Evolutionary conservation across 2,113 vertebrate species (phyloP), one percentile per base, ranked within the genome.

Genomic region (Phylloscopus whistleri): DNA sequence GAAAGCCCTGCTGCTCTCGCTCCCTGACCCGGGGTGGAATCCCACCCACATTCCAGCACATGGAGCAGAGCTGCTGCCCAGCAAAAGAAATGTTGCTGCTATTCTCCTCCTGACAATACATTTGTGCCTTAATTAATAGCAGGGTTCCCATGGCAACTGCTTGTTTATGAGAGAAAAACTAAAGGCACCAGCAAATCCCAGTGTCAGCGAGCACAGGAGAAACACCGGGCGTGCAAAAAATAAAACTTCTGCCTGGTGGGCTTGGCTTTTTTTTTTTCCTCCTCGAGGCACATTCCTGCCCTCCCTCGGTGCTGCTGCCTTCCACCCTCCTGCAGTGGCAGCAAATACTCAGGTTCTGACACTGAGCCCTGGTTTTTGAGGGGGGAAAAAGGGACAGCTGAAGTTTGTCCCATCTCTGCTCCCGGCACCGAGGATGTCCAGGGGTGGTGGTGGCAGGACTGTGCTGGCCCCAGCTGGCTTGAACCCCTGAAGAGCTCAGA

Each of bases 121-220:
- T 94, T 95, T 85, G 75, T 95, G 94, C 76, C 73, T 96, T 93
- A 94, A 96, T 87, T 93, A 96, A 94, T 92, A 89, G 73, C 83
- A 75, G 56, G 49, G 95, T 96, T 96, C 56, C 95, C 92, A 96
- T 93, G 92, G 93, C 79, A 96, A 97, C 96, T 44, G 90, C 95
- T 95, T 96, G 94, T 94, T 96, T 96, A 94, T 93, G 68, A 31
- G 41, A 67, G 93, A 10, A 90, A 94, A 90, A 87, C 80, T 41
- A 60, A 86, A 92, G 64, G 94, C 68, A 88, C 74, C 2, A 4
- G 82, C 91, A 93, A 94, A 95, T 74, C 84, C 94, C 55, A 4
- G 55, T 17, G 52, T 70, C 78, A 48, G 66, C 0, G 2, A 86
- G 92, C 10, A 0, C 21, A 0, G 58, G 70, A 89, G 87, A 13